Evolutionary conservation across 2,888 invertebrate species (phyloP), one percentile per base, ranked within the genome.

Genomic region (Drymonia ruficornis): DNA sequence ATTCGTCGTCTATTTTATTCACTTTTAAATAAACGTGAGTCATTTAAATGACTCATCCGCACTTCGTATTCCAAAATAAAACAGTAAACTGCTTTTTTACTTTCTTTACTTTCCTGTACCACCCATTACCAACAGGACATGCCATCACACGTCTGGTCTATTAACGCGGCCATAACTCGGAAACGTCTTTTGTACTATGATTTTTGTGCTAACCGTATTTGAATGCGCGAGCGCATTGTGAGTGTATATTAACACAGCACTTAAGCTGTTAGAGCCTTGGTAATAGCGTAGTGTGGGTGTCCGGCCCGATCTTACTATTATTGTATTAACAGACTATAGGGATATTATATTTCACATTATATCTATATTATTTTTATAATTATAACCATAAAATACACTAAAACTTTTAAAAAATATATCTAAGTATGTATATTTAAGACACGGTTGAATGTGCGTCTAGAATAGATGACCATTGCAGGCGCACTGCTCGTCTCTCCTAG

Each of bases 181-280:
- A 73, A 75, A 70, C 65, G 70, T 78, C 83, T 76, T 84, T 86
- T 86, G 86, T 87, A 72, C 73, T 61, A 70, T 61, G 62, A 76
- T 70, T 70, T 70, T 70, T 78, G 78, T 78, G 83, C 83, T 84
- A 84, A 84, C 83, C 74, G 81, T 76, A 73, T 67, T 70, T 72
- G 76, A 77, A 78, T 80, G 80, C 76, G 69, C 70, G 51, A 19
- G 63, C 70, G 72, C 76, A 77, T 78, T 82, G 79, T 81, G 76
- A 61, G 62, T 58, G 55, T 62, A 67, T 81, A 81, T 88, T 87
- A 89, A 81, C 87, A 80, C 72, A 75, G 83, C 88, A 85, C 87
- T 89, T 84, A 86, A 86, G 70, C 72, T 81, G 83, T 89, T 89
- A 88, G 86, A 84, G 70, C 77, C 76, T 77, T 59, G 56, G 72